Evolutionary conservation across 1,140 invertebrate species (phyloP).

Genomic region (Drosophila mayri): DNA sequence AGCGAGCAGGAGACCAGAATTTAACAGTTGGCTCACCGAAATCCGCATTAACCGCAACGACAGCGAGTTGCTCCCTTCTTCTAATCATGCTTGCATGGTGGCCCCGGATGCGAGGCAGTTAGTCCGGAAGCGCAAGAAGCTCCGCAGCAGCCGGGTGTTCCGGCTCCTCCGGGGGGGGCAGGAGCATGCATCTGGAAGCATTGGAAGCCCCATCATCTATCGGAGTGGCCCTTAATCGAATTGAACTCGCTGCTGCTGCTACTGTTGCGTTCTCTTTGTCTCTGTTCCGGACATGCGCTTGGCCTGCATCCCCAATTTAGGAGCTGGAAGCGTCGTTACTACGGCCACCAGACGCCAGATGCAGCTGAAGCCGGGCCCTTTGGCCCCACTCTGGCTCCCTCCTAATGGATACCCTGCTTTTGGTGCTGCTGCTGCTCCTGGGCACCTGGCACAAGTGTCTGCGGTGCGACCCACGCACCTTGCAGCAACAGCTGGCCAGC

Average conservation of each 20-base stretch:
- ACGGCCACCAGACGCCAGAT: slow-evolving; percentile 8
- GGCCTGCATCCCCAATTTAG: slow-evolving; percentile 48
- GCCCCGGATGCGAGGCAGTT: slow-evolving; percentile 46
- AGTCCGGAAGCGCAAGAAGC: slow-evolving; percentile 37
- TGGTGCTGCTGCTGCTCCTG: slow-evolving; percentile 36
- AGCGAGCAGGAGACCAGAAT: slow-evolving; percentile 59
- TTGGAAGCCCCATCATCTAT: slow-evolving; percentile 34
- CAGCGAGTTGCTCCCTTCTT: slow-evolving; percentile 45
- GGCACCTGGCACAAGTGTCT: slow-evolving; percentile 75
- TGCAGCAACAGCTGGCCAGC: slow-evolving; percentile 47
- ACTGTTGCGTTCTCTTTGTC: slow-evolving; percentile 26
- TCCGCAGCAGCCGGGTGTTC: slow-evolving; percentile 16
- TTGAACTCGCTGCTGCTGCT: slow-evolving; percentile 32
- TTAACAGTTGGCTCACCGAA: slow-evolving; percentile 20
- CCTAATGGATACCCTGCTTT: background rate
- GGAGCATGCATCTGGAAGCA: slow-evolving; percentile 38
- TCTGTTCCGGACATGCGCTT: slow-evolving; percentile 67
- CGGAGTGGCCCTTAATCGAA: slow-evolving; percentile 56
- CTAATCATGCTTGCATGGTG: slow-evolving; percentile 58
- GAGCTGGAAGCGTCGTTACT: slow-evolving; percentile 39
- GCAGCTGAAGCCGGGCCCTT: slow-evolving; percentile 3
- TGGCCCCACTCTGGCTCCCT: background rate
- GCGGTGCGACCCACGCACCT: slow-evolving; percentile 61
- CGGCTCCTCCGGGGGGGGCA: background rate
- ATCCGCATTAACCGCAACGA: background rate